Evolutionary conservation across 2,888 invertebrate genomes (phyloP), one percentile per base, ranked within the genome.

Genomic region (Ichneumoninae sp.): DNA sequence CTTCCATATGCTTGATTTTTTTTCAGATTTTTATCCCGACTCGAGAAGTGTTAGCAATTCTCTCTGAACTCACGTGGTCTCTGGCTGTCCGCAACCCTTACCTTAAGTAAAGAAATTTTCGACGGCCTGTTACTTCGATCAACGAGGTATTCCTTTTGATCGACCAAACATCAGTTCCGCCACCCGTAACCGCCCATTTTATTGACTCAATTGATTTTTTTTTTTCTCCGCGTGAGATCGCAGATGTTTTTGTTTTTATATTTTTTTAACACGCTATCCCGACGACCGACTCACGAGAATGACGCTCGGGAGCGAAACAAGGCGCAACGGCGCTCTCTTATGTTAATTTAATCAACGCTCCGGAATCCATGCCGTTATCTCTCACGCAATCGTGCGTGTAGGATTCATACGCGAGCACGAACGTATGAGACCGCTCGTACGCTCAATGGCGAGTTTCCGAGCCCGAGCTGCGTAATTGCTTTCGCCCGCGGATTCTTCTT

Each of bases 331-430:
- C 33, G 60, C 65, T 65, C 66, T 44, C 60, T 47, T 73, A 80
- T 76, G 82, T 85, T 85, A 85, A 85, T 85, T 85, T 85, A 85
- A 85, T 85, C 81, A 85, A 79, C 65, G 52, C 78, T 54, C 5
- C 33, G 19, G 47, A 30, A 70, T 50, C 57, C 65, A 74, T 52
- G 70, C 66, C 79, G 70, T 74, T 79, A 85, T 78, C 81, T 75
- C 75, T 78, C 70, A 75, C 79, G 75, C 78, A 85, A 82, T 82
- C 75, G 40, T 75, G 65, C 47, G 19, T 57, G 74, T 76, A 57
- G 70, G 75, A 81, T 81, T 68, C 78, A 66, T 73, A 75, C 66
- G 73, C 63, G 65, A 76, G 30, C 73, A 52, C 54, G 57, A 77
- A 66, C 76, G 68, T 57, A 75, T 73, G 79, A 75, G 70, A 70